Evolutionary conservation across 2,113 vertebrate genomes (phyloP).

Genomic region (Catharus fuscescens): DNA sequence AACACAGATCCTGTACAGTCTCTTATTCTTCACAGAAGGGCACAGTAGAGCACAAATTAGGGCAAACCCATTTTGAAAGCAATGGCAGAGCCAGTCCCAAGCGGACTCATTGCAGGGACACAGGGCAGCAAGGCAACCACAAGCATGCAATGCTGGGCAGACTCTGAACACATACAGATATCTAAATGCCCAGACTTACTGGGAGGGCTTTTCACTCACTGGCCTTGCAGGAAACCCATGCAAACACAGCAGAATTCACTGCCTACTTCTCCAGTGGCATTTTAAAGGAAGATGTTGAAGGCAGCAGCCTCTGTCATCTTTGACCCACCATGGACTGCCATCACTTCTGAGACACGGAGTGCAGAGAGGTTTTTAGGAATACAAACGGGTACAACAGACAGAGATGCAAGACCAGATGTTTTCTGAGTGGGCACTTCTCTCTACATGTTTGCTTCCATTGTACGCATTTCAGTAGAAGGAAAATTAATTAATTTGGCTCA

Average conservation of each 20-base stretch:
- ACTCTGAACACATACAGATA: fast-evolving
- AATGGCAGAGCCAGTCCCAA: not conserved
- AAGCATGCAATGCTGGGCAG: not conserved
- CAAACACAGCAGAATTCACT: not conserved
- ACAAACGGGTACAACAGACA: not conserved
- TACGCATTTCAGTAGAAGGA: not conserved
- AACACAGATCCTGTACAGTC: not conserved
- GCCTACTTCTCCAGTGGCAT: not conserved
- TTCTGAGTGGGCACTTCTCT: not conserved
- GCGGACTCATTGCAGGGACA: fast-evolving
- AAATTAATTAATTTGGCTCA: not conserved
- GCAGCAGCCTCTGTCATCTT: not conserved
- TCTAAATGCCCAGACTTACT: not conserved
- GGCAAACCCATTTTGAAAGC: not conserved
- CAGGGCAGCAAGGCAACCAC: fast-evolving
- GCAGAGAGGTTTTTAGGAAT: not conserved
- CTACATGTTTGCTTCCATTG: not conserved
- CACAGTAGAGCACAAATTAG: not conserved
- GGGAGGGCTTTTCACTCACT: not conserved
- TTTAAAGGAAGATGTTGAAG: not conserved
- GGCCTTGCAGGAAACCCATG: not conserved
- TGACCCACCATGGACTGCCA: not conserved
- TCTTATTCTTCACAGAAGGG: not conserved
- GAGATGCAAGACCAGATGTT: not conserved
- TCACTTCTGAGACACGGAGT: not conserved